phyloP scores from a whole-genome alignment of 2,113 vertebrate genomes.

The Gallinago undulata region DNA sequence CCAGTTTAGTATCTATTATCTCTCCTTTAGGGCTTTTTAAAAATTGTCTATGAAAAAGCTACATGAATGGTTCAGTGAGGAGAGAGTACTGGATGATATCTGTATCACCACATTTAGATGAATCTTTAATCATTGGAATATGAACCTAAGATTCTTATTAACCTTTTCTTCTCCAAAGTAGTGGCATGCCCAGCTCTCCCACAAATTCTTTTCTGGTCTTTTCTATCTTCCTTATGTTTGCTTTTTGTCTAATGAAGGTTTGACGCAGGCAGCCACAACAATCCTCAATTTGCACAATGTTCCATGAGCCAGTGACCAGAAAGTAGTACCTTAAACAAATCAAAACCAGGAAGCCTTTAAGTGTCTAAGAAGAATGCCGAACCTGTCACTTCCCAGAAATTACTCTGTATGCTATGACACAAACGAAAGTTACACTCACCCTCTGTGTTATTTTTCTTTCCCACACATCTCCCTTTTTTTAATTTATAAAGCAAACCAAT shows the following conservation, averaged over 20 bases:
- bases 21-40: neutral
- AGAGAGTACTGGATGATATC: neutral
- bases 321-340: neutral
- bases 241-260: neutral
- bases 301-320: neutral
- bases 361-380: neutral
- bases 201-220: neutral
- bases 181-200: neutral
- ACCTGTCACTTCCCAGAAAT: neutral
- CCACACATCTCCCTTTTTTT: fast-evolving
- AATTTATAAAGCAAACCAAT: neutral
- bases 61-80: neutral
- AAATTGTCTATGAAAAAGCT: neutral
- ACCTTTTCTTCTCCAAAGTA: neutral
- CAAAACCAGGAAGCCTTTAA: neutral
- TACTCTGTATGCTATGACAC: neutral
- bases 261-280: neutral
- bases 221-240: neutral
- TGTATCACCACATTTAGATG: neutral
- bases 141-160: neutral
- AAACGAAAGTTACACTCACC: neutral
- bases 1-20: conserved; percentile 1
- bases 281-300: neutral
- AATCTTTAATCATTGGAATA: neutral
- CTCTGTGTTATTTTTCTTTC: neutral